These are phyloP conservation scores for Pachyramphus minor DNA, from an alignment of 2,113 vertebrate species.

Conservation along the genomic window DNA sequence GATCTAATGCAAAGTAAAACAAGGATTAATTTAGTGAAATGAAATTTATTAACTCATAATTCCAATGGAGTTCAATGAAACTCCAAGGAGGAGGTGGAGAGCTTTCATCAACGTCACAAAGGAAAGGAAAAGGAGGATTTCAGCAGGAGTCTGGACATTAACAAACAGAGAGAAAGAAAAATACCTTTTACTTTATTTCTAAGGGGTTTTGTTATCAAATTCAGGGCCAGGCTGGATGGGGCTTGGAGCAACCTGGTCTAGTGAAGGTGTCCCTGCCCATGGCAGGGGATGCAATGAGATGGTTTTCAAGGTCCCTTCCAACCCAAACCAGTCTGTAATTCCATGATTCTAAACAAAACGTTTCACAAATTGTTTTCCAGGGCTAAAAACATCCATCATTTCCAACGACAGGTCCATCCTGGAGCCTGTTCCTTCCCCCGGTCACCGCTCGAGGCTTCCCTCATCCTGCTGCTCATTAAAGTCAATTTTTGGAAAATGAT, in stretches of 20 bases:
- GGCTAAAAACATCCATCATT: not conserved
- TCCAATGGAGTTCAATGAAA: not conserved
- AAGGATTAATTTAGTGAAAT: not conserved
- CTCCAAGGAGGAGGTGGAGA: not conserved
- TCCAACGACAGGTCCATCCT: not conserved
- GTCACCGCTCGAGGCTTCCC: accelerated
- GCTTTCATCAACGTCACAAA: not conserved
- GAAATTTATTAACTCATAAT: not conserved
- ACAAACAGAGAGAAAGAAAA: not conserved
- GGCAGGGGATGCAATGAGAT: too few relatives aligned
- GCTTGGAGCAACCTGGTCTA: too few relatives aligned
- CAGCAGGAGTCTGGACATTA: not conserved
- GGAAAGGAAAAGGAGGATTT: not conserved
- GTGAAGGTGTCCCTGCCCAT: not conserved
- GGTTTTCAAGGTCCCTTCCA: not conserved
- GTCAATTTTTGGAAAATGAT: not conserved
- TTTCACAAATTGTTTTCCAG: not conserved
- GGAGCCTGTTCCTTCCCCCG: not conserved
- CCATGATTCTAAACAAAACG: not conserved
- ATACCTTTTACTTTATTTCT: not conserved
- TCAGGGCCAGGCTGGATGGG: accelerated
- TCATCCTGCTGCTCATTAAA: accelerated
- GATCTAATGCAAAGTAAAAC: not conserved
- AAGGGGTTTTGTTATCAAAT: not conserved
- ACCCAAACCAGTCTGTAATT: not conserved